Evolutionary conservation across 2,888 invertebrate genomes (phyloP).

Genomic region (Malacosoma neustria): DNA sequence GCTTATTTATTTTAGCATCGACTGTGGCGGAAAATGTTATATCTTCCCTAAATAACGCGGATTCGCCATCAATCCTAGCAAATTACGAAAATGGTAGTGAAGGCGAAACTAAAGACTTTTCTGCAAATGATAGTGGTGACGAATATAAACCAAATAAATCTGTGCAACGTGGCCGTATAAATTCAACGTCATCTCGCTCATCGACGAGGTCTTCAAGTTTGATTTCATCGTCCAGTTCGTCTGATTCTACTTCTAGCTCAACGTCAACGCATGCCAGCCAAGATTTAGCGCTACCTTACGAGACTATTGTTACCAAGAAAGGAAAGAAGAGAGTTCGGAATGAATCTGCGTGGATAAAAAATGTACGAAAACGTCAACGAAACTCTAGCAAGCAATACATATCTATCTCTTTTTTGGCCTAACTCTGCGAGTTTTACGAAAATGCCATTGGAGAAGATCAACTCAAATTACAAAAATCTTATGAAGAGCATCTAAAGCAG

Average conservation of each 20-base stretch:
- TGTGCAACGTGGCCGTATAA: slow-evolving; percentile 3
- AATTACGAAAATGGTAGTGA: slow-evolving; percentile 1
- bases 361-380: slow-evolving; percentile 6
- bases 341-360: slow-evolving; percentile 9
- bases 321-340: slow-evolving; percentile 8
- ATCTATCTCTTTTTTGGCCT: no score
- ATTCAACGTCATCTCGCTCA: slow-evolving; percentile 7
- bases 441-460: no score
- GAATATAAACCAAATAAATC: slow-evolving; percentile 5
- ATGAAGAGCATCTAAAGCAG: no score
- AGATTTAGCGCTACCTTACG: not conserved
- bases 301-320: slow-evolving; percentile 6
- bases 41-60: not conserved
- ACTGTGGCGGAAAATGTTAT: not conserved
- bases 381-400: slow-evolving; percentile 8
- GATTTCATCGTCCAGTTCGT: slow-evolving; percentile 7
- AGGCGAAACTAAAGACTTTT: slow-evolving; percentile 4
- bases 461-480: no score
- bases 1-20: not conserved
- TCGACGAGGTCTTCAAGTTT: slow-evolving; percentile 5
- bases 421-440: no score
- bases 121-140: slow-evolving; percentile 6
- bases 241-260: slow-evolving; percentile 3
- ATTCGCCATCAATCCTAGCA: not conserved
- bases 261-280: slow-evolving; percentile 1